Base-by-base conservation (phyloP, 2,888 invertebrate genomes). In the Sinopyrophorus schimmeli region DNA sequence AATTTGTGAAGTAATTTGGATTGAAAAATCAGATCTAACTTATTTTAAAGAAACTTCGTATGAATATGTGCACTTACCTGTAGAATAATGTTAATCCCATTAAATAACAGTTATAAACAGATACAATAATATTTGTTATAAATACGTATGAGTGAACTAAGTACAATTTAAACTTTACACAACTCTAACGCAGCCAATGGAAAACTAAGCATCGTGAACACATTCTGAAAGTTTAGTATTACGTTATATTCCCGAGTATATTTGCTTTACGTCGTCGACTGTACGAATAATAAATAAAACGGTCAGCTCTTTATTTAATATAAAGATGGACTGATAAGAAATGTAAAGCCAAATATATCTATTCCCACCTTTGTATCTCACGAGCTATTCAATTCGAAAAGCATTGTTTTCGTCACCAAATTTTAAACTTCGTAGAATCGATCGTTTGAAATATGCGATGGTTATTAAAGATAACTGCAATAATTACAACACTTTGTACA, bases 181-280 rank as follows among this genome's bases (percentile, higher is more conserved):
- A 48, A 48, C 50, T 17, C 44, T 32, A 27, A 51, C 53, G 43
- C 53, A 51, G 47, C 32, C 49, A 48, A 35, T 40, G 46, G 49
- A 49, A 54, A 56, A 56, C 56, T 56, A 54, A 56, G 44, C 53
- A 53, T 50, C 44, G 46, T 49, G 51, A 52, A 46, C 51, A 56
- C 52, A 49, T 49, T 56, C 51, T 54, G 54, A 56, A 52, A 46
- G 44, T 51, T 56, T 54, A 54, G 54, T 56, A 48, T 51, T 54
- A 51, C 46, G 40, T 40, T 41, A 41, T 41, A 42, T 46, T 43
- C 38, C 39, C 32, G 28, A 40, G 39, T 28, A 20, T 41, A 21
- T 31, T 47, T 31, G 16, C 46, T 18, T 17, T 37, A 51, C 51
- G 51, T 47, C 38, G 38, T 43, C 42, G 30, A 21, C 21, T 35